Evolutionary conservation across 2,113 vertebrate genomes (phyloP).

Genomic region (Uria aalge): DNA sequence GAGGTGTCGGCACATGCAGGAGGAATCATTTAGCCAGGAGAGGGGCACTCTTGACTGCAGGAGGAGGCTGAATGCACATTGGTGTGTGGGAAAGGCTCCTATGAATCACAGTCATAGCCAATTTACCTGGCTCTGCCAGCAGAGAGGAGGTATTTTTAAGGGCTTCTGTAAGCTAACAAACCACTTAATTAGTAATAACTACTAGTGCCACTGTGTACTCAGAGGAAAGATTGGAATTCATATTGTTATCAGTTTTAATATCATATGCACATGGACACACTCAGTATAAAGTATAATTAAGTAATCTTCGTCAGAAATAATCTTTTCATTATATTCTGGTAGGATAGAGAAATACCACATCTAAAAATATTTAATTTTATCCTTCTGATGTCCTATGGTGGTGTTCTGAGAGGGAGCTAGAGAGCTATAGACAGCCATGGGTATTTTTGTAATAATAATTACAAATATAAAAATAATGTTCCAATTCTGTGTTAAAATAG

Average conservation of each 20-base stretch:
- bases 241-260: not conserved
- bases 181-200: not conserved
- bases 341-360: not conserved
- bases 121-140: not conserved
- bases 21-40: not conserved
- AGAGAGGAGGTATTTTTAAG: not conserved
- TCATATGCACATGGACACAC: not conserved
- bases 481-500: not conserved
- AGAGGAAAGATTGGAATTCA: not conserved
- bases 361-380: not conserved
- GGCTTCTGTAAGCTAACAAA: not conserved
- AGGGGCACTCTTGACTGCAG: not conserved
- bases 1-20: not conserved
- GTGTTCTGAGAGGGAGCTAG: not conserved
- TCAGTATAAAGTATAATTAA: not conserved
- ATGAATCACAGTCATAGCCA: not conserved
- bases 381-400: not conserved
- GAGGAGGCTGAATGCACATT: not conserved
- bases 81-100: not conserved
- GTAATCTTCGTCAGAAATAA: not conserved
- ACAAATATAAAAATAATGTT: not conserved
- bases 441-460: not conserved
- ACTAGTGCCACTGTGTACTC: not conserved
- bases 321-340: not conserved
- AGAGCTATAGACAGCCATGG: not conserved